Evolutionary conservation across 2,888 invertebrate species (phyloP), one percentile per base, ranked within the genome.

Genomic region (Hypolimnas misippus): DNA sequence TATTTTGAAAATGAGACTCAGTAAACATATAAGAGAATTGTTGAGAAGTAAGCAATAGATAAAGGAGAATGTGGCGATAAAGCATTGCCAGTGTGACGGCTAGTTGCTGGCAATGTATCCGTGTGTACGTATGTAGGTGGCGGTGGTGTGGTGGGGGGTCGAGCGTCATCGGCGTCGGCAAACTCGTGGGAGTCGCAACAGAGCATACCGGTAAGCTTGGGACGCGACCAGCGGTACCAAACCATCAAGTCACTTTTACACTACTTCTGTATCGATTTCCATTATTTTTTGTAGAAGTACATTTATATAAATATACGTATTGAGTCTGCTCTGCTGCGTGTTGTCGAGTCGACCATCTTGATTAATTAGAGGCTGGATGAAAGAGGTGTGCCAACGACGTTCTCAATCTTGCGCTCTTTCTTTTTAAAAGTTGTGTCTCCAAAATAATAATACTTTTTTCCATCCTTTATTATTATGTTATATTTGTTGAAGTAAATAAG

Each of bases 281-380:
- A 88, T 89, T 89, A 83, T 83, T 89, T n/a, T 76, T 84, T 81
- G 89, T 91, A 91, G 89, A 87, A 75, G 77, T 84, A 83, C 80
- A 79, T 87, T 78, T 79, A 78, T 87, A 78, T 83, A 78, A 84
- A 81, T 82, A 87, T 84, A 78, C 89, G 88, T 86, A 85, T 78
- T 87, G 79, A 86, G 83, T 89, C 89, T 91, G 87, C 87, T 88
- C 90, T 86, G 89, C 89, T 91, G 91, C 90, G 91, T 91, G 87
- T 86, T 89, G 86, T 90, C 87, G 80, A 85, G 75, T 83, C 84
- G 77, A 85, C 84, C 86, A 83, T 88, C 79, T 83, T 84, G 81
- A 83, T 83, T 44, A 76, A 75, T 81, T 89, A 91, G 90, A 82
- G 76, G 88, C 90, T 83, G 84, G 84, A 79, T 79, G 79, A 81